Evolutionary conservation across 2,797 vertebrate genomes (phyloP), one percentile per base, ranked within the genome.

Genomic region (Ceryle rudis): DNA sequence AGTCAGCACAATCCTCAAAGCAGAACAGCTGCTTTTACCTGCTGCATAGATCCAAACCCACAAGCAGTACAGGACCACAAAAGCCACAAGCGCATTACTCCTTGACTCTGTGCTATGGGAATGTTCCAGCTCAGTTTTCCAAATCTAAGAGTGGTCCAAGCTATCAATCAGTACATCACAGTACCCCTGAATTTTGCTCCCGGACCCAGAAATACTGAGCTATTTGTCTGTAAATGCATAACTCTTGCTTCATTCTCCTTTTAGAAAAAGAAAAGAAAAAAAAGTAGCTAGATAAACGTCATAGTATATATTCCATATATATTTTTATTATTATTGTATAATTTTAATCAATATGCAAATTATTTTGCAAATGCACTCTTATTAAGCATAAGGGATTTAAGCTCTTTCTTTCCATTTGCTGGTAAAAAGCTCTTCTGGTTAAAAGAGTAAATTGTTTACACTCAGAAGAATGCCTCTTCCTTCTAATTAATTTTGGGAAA

Each of bases 31-130:
- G 46, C 51, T 81, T 84, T 85, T 72, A 73, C 33, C 31, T 61
- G 35, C 22, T 71, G 25, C 13, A 52, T n/a, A 57, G 31, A 55
- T 44, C n/a, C 16, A 81, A 82, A 78, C 29, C 41, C 47, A 90
- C 20, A 23, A 67, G 77, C 20, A 74, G 46, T 5, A 42, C 19
- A 64, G 23, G 35, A 66, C 25, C 15, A 49, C 6, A 62, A 88
- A 93, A 88, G 22, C 6, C 60, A 82, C 14, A 62, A 25, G 26
- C 23, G 83, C 20, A 8, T 37, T 60, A 55, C 6, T 44, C 23
- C 11, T 47, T 69, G 19, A 37, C n/a, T 57, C 31, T 60, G 28
- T 0, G 0, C n/a, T 42, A 14, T 2, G 5, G 14, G 14, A 61
- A 49, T 5, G 41, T 26, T 60, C 10, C 44, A 77, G 25, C 14